Evolutionary conservation across 2,113 vertebrate species (phyloP), one percentile per base, ranked within the genome.

Genomic region (Podiceps cristatus): DNA sequence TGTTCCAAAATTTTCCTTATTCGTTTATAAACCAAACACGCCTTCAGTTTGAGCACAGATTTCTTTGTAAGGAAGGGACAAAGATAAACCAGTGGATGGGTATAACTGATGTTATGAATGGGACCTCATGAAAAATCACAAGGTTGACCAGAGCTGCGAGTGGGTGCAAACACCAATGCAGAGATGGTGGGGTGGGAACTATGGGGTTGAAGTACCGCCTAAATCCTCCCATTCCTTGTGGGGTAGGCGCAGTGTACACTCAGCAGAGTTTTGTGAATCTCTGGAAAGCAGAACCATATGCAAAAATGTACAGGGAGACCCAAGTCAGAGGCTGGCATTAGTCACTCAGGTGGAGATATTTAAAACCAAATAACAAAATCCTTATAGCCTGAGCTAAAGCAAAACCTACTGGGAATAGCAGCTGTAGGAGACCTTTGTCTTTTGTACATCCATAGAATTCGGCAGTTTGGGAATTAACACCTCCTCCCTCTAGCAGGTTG

Each of bases 41-140:
- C 7, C 47, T 42, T 47, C 49, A 29, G 25, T 18, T 27, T 68
- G 27, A 47, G 9, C 9, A 37, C 27, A 56, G 10, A 3, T 11
- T 24, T 73, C 29, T 58, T 47, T 28, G 24, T 68, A 42, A 24
- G 18, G 29, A 59, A 75, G 35, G 23, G 27, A 11, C 6, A 19
- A 35, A 76, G 23, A 44, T 1, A 18, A 75, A 50, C 2, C 25
- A 11, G 7, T 1, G 29, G 28, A n/a, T 56, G 33, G 28, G 3
- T 18, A 33, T 44, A 80, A 60, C 0, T 31, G 8, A 2, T 76
- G 5, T 4, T 35, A 2, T 3, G 33, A 42, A 18, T 0, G 3
- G 17, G 63, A 67, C 18, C 5, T 59, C 10, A 10, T 28, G 59
- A 31, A 75, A 75, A 78, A 37, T 17, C 20, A 44, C 4, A 15